phyloP scores from a whole-genome alignment of 2,113 vertebrate genomes.

The Chloropsis hardwickii region DNA sequence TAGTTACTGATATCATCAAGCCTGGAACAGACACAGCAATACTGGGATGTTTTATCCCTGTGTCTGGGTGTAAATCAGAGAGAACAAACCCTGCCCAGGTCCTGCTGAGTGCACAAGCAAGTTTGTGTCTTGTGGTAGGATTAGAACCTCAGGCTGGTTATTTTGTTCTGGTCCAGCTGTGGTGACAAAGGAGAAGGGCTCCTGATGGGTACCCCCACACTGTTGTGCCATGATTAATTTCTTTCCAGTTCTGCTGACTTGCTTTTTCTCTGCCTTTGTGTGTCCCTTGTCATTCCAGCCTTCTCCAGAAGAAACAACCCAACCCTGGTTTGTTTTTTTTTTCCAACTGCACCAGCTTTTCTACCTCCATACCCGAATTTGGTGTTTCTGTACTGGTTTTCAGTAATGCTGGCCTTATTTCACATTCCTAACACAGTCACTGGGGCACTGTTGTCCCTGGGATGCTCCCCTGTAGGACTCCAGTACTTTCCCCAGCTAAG shows the following conservation, averaged over 20 bases:
- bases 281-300: not conserved
- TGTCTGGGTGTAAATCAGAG: not conserved
- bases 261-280: not conserved
- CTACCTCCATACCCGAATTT: not conserved
- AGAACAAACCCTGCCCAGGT: not conserved
- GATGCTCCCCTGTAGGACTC: accelerated
- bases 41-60: not conserved
- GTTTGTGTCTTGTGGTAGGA: not conserved
- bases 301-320: not conserved
- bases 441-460: not conserved
- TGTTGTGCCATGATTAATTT: no score
- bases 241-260: not conserved
- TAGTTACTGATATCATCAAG: not conserved
- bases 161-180: not conserved
- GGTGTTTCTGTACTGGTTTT: not conserved
- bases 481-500: not conserved
- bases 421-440: not conserved
- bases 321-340: accelerated
- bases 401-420: not conserved
- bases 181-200: not conserved
- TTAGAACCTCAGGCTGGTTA: not conserved
- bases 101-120: not conserved
- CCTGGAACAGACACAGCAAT: not conserved
- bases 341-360: not conserved
- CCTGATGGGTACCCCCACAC: accelerated